Percentiles rank a stretch among this genome's conserved stretches.
Evolutionary conservation across 1,140 invertebrate species (phyloP).

Genomic region (Scaptomyza hsui): DNA sequence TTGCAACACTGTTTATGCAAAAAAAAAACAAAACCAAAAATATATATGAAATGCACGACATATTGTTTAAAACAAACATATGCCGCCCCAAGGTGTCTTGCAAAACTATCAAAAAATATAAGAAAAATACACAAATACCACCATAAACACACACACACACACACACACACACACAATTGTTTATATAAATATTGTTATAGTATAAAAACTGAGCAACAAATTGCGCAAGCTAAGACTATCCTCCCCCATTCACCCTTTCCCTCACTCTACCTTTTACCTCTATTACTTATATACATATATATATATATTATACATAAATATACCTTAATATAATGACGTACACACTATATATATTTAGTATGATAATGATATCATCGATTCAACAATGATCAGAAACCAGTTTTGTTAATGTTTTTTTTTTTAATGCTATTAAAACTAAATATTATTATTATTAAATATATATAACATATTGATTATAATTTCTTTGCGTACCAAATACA

Average conservation of each 20-base stretch:
- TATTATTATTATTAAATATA: constrained; percentile 58
- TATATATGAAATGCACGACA: constrained; percentile 1
- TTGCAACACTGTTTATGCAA: constrained; percentile 8
- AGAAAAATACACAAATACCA: constrained; percentile 2
- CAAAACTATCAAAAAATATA: constrained; percentile 23
- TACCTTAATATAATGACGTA: constrained; percentile 30
- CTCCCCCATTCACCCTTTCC: not conserved
- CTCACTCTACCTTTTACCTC: constrained; percentile 17
- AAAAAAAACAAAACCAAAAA: constrained; percentile 24
- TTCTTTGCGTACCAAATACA: constrained; percentile 79
- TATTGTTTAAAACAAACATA: too few species aligned
- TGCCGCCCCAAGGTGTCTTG: constrained; percentile 49
- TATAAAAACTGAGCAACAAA: constrained; percentile 31
- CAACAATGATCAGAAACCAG: constrained; percentile 48
- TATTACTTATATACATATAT: constrained; percentile 23
- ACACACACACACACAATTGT: constrained; percentile 27
- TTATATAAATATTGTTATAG: constrained; percentile 54
- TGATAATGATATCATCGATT: constrained; percentile 27
- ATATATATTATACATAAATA: constrained; percentile 21
- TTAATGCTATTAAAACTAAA: constrained; percentile 51
- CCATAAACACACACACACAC: constrained; percentile 19
- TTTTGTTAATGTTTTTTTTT: constrained; percentile 70
- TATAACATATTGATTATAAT: constrained; percentile 49
- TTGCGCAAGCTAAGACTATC: constrained; percentile 2
- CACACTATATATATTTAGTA: constrained; percentile 25